A percentile compares a stretch with the other conserved stretches of the same genome.
Evolutionary conservation across 1,140 invertebrate genomes (phyloP).

Genomic region (Akabosia matsudoensis): DNA sequence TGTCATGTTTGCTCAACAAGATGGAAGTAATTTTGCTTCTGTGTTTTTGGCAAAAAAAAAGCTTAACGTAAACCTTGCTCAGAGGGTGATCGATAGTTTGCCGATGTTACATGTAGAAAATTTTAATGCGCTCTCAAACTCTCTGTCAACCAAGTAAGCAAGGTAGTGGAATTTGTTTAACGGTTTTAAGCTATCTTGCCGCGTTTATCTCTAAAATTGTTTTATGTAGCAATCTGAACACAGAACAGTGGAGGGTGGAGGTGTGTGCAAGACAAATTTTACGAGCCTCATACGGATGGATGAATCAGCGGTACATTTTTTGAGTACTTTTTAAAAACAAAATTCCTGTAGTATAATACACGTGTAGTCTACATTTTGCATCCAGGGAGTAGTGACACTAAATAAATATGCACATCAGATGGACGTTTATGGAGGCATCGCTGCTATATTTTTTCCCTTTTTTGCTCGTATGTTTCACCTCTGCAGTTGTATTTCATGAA

Average conservation of each 20-base stretch:
- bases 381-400: background rate
- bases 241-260: background rate
- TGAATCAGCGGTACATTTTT: background rate
- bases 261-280: background rate
- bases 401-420: background rate
- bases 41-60: too few relatives aligned
- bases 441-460: background rate
- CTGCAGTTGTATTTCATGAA: too few relatives aligned
- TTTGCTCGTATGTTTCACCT: background rate
- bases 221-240: too few relatives aligned
- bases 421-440: background rate
- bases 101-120: too few relatives aligned
- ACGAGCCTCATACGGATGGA: background rate
- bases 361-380: background rate
- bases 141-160: too few relatives aligned
- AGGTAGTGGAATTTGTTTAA: too few relatives aligned
- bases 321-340: background rate
- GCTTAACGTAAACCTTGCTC: too few relatives aligned
- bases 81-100: too few relatives aligned
- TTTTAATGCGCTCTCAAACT: too few relatives aligned
- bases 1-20: background rate
- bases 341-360: background rate
- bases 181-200: too few relatives aligned
- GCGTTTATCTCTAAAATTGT: too few relatives aligned
- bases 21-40: background rate